Evolutionary conservation across 2,797 vertebrate species (phyloP), one percentile per base, ranked within the genome.

Genomic region (Arnoldichthys spilopterus): DNA sequence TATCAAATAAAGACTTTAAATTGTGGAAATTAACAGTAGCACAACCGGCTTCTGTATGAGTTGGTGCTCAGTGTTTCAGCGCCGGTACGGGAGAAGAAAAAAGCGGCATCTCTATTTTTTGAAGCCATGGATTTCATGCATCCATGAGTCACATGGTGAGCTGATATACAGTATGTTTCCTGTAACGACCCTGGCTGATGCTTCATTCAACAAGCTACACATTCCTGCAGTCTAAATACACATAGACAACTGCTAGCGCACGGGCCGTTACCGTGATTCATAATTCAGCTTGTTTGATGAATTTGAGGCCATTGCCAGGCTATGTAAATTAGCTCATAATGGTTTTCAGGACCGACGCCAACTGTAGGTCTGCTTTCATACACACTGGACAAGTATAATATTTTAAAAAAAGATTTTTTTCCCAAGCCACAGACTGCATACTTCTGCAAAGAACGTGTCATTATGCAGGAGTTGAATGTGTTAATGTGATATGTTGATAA

Each of bases 381-480:
- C 37, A 49, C 1, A 30, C 20, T 69, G 43, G 26, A 26, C 26
- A 20, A 11, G 30, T 0, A 37, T 63, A 67, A 18, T 26, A 26
- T 67, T 16, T 15, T 15, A 37, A 63, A 26, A 67, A 30, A 11
- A 5, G 13, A 3, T 34, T 16, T 34, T 49, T 28, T 26, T 68
- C 3, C 6, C 11, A 67, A 28, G 66, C 20, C 47, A 78, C 4
- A 18, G 2, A 18, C 30, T 43, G 11, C n/a, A 67, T 61, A 40
- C 24, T 49, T 59, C 22, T 43, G 28, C 30, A 47, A 26, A 47
- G 43, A 26, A 30, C 37, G 47, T 28, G 32, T 43, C 54, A 45
- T 32, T 54, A 15, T 73, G 70, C 49, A 18, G 34, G 13, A 26
- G 26, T 62, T 69, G 26, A 76, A 72, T 45, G 34, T 78, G 47